Percentiles rank a stretch among this genome's conserved stretches.
Conservation (phyloP, 1,140 invertebrate genomes). For the Drosophila tani region DNA sequence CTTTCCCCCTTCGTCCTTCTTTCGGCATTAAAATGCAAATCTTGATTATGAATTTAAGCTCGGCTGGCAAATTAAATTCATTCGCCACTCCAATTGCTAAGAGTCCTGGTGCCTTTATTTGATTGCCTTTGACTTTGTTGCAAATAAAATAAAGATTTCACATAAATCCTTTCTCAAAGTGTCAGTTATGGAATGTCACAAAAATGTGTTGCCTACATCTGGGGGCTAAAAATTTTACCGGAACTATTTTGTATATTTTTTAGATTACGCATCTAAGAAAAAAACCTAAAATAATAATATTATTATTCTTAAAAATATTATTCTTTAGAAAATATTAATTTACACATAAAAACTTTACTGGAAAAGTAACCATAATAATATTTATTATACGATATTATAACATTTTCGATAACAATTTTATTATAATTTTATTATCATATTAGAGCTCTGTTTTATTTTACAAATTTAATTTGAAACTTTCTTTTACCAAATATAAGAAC, state of each 20-base stretch:
- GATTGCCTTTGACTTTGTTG: slow-evolving; percentile 9
- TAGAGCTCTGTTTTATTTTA: too few relatives aligned
- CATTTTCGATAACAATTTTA: too few relatives aligned
- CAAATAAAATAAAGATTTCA: not conserved
- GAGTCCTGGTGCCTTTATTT: slow-evolving; percentile 21
- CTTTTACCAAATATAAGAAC: too few relatives aligned
- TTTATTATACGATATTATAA: too few relatives aligned
- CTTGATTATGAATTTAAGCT: slow-evolving; percentile 73
- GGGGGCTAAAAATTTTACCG: not conserved
- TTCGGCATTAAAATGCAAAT: slow-evolving; percentile 72
- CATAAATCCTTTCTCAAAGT: not conserved
- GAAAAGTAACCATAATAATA: too few relatives aligned
- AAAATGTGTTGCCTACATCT: slow-evolving; percentile 18
- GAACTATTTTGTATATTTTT: too few relatives aligned
- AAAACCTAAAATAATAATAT: too few relatives aligned
- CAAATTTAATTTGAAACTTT: too few relatives aligned
- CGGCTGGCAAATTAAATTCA: slow-evolving; percentile 68
- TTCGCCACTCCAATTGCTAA: slow-evolving; percentile 27
- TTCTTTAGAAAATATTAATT: not conserved
- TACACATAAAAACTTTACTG: too few relatives aligned
- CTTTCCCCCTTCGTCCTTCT: not conserved
- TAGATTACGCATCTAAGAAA: too few relatives aligned
- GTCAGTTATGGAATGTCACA: not conserved
- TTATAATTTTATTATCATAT: too few relatives aligned
- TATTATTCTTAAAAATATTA: not conserved